Base-by-base conservation (phyloP, 2,113 vertebrate species). In the Nothobranchius furzeri region DNA sequence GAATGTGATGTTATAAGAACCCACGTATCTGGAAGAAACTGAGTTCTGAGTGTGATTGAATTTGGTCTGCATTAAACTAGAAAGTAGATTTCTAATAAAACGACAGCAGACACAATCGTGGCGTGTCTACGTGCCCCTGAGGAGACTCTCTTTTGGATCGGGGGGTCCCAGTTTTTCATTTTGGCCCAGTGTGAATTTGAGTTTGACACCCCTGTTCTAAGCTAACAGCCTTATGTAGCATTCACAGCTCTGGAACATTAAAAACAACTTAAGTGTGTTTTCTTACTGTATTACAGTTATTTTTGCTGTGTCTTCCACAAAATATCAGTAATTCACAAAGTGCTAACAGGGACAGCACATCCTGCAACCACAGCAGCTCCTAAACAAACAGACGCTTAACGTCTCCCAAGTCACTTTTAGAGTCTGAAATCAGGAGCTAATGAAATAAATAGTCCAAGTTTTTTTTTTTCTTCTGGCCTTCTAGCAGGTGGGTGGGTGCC, bases 231-330 rank as follows among this genome's bases (percentile, higher is more conserved):
- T n/a, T 40, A 81, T 45, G 62, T 62, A 73, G 60, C 70, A 70
- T 60, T 63, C 25, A 30, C 49, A 65, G 66, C 43, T 68, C 51
- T 56, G 17, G 55, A 30, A 30, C 30, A 30, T 4, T 30, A 4
- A 30, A 30, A 30, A 30, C 30, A 30, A 60, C 24, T 51, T 55
- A 37, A 30, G 25, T 65, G 58, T 63, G 61, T 68, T 51, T 54
- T 63, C 62, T 49, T 63, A 77, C 50, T 74, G 55, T 74, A 63
- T 75, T 37, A 72, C 75, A 81, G 69, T 69, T 72, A 37, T 84
- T 79, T 62, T 55, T 70, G 57, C 60, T 73, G 68, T 60, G 56
- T 70, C 60, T 75, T 56, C 14, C 17, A 61, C 60, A 49, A 64
- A 76, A 76, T 17, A 74, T 56, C 24, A 49, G 13, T 51, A 56